Evolutionary conservation across 2,797 vertebrate genomes (phyloP).

Genomic region (Sebastes cheni): DNA sequence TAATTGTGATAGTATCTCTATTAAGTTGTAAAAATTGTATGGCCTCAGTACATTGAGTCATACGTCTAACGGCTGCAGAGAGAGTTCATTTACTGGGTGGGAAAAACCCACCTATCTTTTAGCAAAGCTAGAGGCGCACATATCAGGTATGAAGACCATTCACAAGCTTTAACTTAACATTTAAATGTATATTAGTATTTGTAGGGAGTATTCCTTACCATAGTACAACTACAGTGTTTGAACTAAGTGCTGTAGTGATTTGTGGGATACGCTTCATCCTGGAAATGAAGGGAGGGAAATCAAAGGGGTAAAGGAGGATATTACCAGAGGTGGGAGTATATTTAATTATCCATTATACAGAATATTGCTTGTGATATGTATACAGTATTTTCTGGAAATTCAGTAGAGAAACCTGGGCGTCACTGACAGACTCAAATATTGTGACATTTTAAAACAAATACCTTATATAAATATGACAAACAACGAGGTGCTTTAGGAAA

Average conservation of each 20-base stretch:
- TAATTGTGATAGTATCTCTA: slow-evolving; percentile 26
- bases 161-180: not conserved
- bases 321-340: not conserved
- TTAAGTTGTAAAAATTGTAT: slow-evolving; percentile 31
- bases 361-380: not conserved
- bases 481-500: not conserved
- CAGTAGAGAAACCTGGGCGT: not conserved
- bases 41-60: not conserved
- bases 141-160: not conserved
- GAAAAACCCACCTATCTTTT: not conserved
- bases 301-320: not conserved
- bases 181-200: not conserved
- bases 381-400: not conserved
- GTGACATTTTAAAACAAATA: not conserved
- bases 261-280: not conserved
- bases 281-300: not conserved
- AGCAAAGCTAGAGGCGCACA: not conserved
- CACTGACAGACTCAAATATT: no score
- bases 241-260: not conserved
- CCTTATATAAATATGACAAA: not conserved
- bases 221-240: not conserved
- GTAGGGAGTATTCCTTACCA: not conserved
- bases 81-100: not conserved
- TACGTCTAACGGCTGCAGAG: not conserved
- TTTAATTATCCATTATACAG: not conserved